phyloP scores from a whole-genome alignment of 2,113 vertebrate species.

The Nibea albiflora region DNA sequence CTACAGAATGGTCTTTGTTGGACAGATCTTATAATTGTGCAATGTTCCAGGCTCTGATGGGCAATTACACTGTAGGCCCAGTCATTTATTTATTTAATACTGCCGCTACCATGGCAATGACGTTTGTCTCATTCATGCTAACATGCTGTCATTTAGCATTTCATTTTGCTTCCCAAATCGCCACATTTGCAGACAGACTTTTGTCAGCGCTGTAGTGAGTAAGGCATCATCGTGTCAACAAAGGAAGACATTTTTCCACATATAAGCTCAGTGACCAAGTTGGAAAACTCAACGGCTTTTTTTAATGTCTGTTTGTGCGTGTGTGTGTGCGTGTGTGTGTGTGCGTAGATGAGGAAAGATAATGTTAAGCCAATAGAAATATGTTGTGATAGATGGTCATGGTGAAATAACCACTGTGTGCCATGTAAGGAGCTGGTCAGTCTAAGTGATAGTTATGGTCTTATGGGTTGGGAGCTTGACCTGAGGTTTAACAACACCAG shows the following conservation, averaged over 20 bases:
- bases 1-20: constrained; percentile 81
- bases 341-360: not conserved
- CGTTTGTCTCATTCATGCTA: constrained; percentile 51
- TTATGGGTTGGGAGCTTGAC: not conserved
- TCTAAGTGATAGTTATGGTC: constrained; percentile 13
- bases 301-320: not conserved
- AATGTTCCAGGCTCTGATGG: constrained; percentile 78
- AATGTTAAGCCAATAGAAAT: constrained; percentile 1
- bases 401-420: not conserved
- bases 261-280: not conserved
- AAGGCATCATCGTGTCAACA: constrained; percentile 8
- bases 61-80: constrained; percentile 69
- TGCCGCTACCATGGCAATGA: constrained; percentile 72
- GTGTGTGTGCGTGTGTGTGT: not conserved
- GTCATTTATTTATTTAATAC: constrained; percentile 76
- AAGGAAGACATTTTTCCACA: constrained; percentile 6
- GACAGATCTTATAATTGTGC: constrained; percentile 71
- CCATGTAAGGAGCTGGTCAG: constrained; percentile 11
- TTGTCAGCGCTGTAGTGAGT: constrained; percentile 5
- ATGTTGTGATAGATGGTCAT: constrained; percentile 25
- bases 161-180: constrained; percentile 30
- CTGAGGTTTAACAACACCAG: constrained; percentile 11
- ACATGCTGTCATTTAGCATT: constrained; percentile 35
- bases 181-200: constrained; percentile 11
- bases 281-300: not conserved